A percentile compares a stretch with the other conserved stretches of the same genome.
Conservation (phyloP, 2,797 vertebrate species). For the Pelobates cultripes region DNA sequence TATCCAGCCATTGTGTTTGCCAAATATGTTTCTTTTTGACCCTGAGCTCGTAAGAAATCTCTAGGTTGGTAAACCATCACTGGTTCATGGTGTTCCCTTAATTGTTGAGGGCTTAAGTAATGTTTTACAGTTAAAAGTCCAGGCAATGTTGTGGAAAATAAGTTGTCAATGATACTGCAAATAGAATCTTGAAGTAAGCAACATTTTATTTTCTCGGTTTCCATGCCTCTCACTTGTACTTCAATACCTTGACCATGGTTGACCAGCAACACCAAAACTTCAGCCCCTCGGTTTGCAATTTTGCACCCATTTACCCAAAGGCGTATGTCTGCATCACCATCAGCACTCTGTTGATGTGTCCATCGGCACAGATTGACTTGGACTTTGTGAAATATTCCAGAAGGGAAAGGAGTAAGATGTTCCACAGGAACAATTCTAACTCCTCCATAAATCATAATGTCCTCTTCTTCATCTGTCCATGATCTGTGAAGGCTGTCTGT, state of each 20-base stretch:
- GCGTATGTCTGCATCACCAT: conserved; percentile 87
- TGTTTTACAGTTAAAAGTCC: conserved; percentile 90
- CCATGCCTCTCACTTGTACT: conserved; percentile 90
- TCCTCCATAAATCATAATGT: conserved; percentile 87
- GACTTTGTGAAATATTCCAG: conserved; percentile 96
- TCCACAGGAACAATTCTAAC: conserved; percentile 91
- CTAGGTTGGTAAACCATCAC: conserved; percentile 97
- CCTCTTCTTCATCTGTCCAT: conserved; percentile 92
- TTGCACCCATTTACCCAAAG: conserved; percentile 93
- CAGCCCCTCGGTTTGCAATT: conserved; percentile 82
- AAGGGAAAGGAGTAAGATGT: conserved; percentile 93
- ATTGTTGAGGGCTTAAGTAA: conserved; percentile 96
- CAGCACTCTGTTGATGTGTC: conserved; percentile 91
- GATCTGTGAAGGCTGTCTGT: conserved; percentile 91
- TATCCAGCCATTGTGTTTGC: conserved; percentile 97
- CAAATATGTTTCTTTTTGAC: conserved; percentile 85
- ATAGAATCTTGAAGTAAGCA: conserved; percentile 90
- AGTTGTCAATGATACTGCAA: conserved; percentile 90
- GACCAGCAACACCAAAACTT: conserved; percentile 91
- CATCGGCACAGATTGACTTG: conserved; percentile 96
- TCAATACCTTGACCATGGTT: conserved; percentile 96
- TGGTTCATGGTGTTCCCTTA: conserved; percentile 90
- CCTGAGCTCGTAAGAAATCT: conserved; percentile 92
- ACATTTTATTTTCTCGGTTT: conserved; percentile 87
- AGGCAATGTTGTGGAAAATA: conserved; percentile 88